Evolutionary conservation across 2,888 invertebrate genomes (phyloP).

Genomic region (Shargacucullia verbasci): DNA sequence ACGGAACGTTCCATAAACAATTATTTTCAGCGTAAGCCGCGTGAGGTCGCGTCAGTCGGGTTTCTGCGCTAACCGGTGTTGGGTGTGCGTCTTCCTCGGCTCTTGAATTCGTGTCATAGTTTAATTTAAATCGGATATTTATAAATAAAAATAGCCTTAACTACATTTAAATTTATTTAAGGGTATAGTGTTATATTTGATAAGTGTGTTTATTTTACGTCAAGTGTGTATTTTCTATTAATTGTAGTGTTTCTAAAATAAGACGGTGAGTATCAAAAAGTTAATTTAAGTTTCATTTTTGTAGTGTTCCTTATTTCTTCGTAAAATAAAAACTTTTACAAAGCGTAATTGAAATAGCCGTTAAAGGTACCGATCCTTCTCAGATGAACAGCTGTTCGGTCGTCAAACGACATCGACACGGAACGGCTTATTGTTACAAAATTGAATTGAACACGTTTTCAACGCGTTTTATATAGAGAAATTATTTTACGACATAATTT

Average conservation of each 20-base stretch:
- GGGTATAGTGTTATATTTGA: conserved; percentile 59
- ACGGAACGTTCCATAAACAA: conserved; percentile 66
- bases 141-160: conserved; percentile 65
- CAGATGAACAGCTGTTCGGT: conserved; percentile 59
- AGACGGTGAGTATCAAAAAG: conserved; percentile 74
- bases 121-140: conserved; percentile 65
- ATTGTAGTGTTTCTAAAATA: conserved; percentile 66
- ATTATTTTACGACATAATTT: background rate
- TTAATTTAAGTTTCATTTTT: conserved; percentile 53
- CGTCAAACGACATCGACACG: conserved; percentile 26
- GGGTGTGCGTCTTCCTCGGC: conserved; percentile 77
- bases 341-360: conserved; percentile 17
- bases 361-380: conserved; percentile 20
- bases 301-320: no score
- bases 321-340: no score
- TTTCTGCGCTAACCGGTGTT: conserved; percentile 83
- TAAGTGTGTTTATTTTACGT: conserved; percentile 69
- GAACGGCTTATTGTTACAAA: conserved; percentile 28
- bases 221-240: conserved; percentile 68
- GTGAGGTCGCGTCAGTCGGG: conserved; percentile 83
- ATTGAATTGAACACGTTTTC: conserved; percentile 17
- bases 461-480: background rate
- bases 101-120: conserved; percentile 79
- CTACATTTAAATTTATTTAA: conserved; percentile 54
- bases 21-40: conserved; percentile 72